Evolutionary conservation across 92 coral and sea anemone genomes (phyloP).

Genomic region (Umimayanthus chanpuru): DNA sequence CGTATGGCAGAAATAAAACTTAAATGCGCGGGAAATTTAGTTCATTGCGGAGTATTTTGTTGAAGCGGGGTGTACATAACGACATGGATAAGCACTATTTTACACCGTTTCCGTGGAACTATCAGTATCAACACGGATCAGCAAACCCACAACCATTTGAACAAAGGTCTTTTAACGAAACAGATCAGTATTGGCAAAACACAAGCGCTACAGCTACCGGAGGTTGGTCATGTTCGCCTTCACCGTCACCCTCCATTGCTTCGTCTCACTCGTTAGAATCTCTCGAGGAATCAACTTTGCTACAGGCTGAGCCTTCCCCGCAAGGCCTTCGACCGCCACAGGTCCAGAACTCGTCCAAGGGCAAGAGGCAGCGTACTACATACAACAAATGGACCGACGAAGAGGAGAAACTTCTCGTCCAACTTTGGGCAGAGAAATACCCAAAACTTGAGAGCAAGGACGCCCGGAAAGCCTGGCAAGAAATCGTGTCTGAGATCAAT

Average conservation of each 20-base stretch:
- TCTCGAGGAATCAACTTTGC: neutral
- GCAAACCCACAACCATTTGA: constrained; percentile 25
- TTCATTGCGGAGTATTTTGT: constrained; percentile 25
- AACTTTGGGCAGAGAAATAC: constrained; percentile 55
- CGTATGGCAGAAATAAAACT: constrained; percentile 26
- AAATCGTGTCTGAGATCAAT: constrained; percentile 30
- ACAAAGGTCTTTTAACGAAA: constrained; percentile 24
- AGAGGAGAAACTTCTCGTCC: constrained; percentile 43
- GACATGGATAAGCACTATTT: constrained; percentile 22
- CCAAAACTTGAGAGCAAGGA: constrained; percentile 42
- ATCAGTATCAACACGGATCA: constrained; percentile 30
- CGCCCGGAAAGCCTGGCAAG: constrained; percentile 49
- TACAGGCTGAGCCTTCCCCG: too few relatives aligned
- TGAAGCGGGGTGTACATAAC: constrained; percentile 19
- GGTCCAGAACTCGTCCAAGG: constrained; percentile 31
- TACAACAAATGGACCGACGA: constrained; percentile 51
- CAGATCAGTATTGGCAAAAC: constrained; percentile 41
- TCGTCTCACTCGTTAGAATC: constrained; percentile 1
- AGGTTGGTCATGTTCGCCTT: constrained; percentile 1
- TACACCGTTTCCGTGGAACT: constrained; percentile 33
- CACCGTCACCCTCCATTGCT: constrained; percentile 10
- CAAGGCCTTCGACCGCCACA: constrained; percentile 1
- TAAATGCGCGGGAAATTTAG: constrained; percentile 30
- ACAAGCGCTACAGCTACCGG: too few relatives aligned
- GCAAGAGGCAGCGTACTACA: constrained; percentile 30